Conservation (phyloP, 64 coral and sea anemone species). For the Pocillopora verrucosa region DNA sequence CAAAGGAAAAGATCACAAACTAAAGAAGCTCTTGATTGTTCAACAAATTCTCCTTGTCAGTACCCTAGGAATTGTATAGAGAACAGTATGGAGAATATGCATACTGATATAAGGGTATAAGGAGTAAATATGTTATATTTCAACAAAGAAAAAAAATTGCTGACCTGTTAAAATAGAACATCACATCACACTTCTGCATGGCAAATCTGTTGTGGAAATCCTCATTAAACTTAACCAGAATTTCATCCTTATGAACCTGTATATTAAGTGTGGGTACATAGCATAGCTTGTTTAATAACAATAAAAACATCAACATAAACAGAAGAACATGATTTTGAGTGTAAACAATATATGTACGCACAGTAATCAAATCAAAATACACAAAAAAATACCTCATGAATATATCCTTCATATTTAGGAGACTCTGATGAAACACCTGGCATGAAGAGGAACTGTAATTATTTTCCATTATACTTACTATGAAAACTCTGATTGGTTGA, state of each 20-base stretch:
- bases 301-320: no score
- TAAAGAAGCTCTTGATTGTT: neutral
- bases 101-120: neutral
- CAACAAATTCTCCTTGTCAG: no score
- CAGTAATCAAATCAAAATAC: neutral
- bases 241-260: constrained; percentile 79
- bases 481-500: no score
- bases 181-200: constrained; percentile 86
- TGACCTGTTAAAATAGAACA: constrained; percentile 97
- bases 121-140: neutral
- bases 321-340: no score
- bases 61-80: no score
- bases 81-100: neutral
- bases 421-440: constrained; percentile 49
- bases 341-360: no score
- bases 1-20: neutral
- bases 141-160: no score
- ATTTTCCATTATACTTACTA: neutral
- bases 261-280: no score
- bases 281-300: neutral
- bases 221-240: constrained; percentile 90
- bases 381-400: constrained; percentile 76
- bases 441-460: neutral
- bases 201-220: constrained; percentile 88
- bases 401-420: constrained; percentile 93